Conservation (phyloP, 92 coral and sea anemone genomes). For the Heliopora coerulea region DNA sequence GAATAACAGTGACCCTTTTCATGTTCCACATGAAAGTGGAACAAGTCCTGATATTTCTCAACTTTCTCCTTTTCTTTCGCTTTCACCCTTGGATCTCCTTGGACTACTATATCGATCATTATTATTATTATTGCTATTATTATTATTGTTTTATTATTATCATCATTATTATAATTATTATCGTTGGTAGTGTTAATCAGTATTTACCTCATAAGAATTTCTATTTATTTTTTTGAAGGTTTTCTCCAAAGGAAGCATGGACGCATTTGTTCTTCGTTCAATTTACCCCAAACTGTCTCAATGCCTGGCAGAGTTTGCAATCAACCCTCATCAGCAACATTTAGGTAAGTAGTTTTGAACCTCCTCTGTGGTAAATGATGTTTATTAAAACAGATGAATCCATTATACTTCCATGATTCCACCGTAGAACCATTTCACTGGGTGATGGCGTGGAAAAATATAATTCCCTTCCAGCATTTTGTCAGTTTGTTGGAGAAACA, state of each 20-base stretch:
- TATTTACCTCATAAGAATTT: no score
- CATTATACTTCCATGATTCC: background rate
- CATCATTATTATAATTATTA: no score
- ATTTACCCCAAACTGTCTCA: conserved; percentile 88
- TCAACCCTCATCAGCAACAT: conserved; percentile 98
- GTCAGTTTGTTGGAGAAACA: conserved; percentile 93
- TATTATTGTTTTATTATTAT: no score
- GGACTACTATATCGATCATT: no score
- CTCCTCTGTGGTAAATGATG: background rate
- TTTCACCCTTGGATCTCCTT: no score
- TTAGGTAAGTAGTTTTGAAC: conserved; percentile 57
- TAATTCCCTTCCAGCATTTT: conserved; percentile 91
- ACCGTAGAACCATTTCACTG: conserved; percentile 82
- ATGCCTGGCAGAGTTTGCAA: conserved; percentile 87
- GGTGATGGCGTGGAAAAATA: conserved; percentile 94
- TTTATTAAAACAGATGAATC: no score
- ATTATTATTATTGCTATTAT: no score
- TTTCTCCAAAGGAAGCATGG: conserved; percentile 94
- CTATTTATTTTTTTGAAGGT: conserved; percentile 80
- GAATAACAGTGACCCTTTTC: no score
- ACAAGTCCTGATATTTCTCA: no score
- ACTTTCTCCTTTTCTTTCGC: no score
- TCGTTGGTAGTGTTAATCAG: no score
- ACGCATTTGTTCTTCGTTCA: conserved; percentile 96
- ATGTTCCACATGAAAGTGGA: no score